Evolutionary conservation across 2,888 invertebrate species (phyloP), one percentile per base, ranked within the genome.

Genomic region (Choreutis nemorana): DNA sequence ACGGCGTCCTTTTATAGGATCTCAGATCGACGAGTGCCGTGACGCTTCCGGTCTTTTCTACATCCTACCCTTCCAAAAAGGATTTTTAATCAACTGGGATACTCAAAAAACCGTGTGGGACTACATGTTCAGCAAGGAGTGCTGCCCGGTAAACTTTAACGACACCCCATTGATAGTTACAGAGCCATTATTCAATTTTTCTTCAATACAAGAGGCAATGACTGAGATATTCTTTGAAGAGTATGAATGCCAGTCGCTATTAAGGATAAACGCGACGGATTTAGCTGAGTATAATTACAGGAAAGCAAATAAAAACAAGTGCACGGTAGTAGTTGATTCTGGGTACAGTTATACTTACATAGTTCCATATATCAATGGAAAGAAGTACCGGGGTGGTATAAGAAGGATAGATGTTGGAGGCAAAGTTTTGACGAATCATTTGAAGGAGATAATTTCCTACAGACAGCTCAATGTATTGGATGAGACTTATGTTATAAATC

Each of bases 221-320:
- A 89, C 91, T 23, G 98, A 99, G 67, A 91, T 99, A 42, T 89
- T 99, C 45, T 99, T 98, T 65, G 99, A 99, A 64, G 97, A 98
- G 58, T 99, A 94, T 55, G 94, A 94, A 48, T 93, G 96, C 47
- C 87, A 89, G 31, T 86, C 91, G 0, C 70, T 97, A 28, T 75
- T 91, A 28, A 83, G 91, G 40, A 86, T 90, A 15, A 94, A 93
- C 47, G 86, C 91, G 2, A 85, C 91, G 0, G 91, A 90, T 63
- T 73, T 96, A 37, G 88, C 89, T 1, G 88, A 88, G 40, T 90
- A 90, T 48, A 78, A 86, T 41, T 86, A 89, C 46, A 48, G 81
- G 39, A 47, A 77, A 55, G 50, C 63, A 27, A 66, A 83, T 48
- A 79, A 82, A 9, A 82, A 84, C 28, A 71, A 85, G 22, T 87